Base-by-base conservation (phyloP, 2,113 vertebrate species). In the Girardinichthys multiradiatus region DNA sequence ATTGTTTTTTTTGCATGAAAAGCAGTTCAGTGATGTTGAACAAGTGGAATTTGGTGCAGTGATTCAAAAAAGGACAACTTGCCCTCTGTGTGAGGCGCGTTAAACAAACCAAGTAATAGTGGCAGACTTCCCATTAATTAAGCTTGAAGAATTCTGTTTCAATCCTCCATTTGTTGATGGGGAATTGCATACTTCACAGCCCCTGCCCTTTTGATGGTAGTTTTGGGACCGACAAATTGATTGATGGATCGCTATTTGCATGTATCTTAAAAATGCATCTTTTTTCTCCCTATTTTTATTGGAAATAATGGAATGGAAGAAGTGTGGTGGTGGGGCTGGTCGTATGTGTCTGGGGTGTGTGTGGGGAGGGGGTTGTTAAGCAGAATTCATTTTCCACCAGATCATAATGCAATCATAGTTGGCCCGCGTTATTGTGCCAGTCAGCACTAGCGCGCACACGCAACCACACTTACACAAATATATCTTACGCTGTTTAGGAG, bases 221-320 rank as follows among this genome's bases (percentile, higher is more conserved):
- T 89, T 93, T 91, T 86, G 92, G 90, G 91, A 91, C 90, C 87
- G 86, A 90, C 90, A 91, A 93, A 92, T 92, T 93, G 92, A 94
- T 93, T 94, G 94, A 94, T 94, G 93, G 92, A 92, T 92, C 74
- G 90, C 87, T 93, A 93, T 94, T 94, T 94, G 92, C 94, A 93
- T 93, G 91, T 89, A 89, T 94, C 89, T 93, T 92, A 92, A 94
- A 54, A 91, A 89, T 87, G 88, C 85, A 89, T 88, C 79, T 84
- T 79, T 79, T 84, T 76, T 60, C n/a, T 59, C 64, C 65, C 62
- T 72, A 59, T 85, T 89, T 91, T 87, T 82, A 85, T 84, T 76
- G 74, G 79, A 83, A 89, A 89, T 86, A 92, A 91, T 89, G 85
- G 76, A 86, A 91, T 77, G 77, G 79, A 85, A 86, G 86, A 79